Evolutionary conservation across 1,140 invertebrate species (phyloP).

Genomic region (Eriosoma lanigerum): DNA sequence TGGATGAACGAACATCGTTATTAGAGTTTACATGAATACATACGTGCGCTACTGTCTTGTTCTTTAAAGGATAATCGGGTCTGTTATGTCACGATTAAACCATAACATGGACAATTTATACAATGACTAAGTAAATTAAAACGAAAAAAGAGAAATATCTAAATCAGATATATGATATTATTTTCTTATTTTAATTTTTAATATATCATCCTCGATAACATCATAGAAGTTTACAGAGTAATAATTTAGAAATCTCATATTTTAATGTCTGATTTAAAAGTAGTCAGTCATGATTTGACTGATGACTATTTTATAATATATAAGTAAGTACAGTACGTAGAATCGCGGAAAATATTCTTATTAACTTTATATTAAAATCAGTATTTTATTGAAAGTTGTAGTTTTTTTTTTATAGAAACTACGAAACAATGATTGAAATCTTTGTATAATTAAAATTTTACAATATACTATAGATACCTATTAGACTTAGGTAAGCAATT

Average conservation of each 20-base stretch:
- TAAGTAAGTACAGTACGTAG: too few relatives aligned
- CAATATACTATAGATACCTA: too few relatives aligned
- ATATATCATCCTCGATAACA: not conserved
- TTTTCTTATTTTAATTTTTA: not conserved
- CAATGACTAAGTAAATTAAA: not conserved
- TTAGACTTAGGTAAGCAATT: too few relatives aligned
- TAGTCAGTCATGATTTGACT: not conserved
- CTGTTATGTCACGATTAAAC: constrained; percentile 3
- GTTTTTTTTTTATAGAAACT: too few relatives aligned
- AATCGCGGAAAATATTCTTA: too few relatives aligned
- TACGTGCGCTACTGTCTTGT: not conserved
- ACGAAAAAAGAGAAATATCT: not conserved
- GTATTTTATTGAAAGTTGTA: too few relatives aligned
- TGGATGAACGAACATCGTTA: not conserved
- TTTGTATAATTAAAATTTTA: too few relatives aligned
- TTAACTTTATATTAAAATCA: too few relatives aligned
- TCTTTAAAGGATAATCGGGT: not conserved
- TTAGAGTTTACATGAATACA: not conserved
- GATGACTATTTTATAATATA: too few relatives aligned
- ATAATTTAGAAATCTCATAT: not conserved
- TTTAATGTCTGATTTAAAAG: not conserved
- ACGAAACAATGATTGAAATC: too few relatives aligned
- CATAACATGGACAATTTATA: not conserved
- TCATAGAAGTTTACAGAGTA: not conserved
- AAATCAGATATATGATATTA: not conserved